Evolutionary conservation across 2,888 invertebrate species (phyloP).

Genomic region (Campaea margaritaria): DNA sequence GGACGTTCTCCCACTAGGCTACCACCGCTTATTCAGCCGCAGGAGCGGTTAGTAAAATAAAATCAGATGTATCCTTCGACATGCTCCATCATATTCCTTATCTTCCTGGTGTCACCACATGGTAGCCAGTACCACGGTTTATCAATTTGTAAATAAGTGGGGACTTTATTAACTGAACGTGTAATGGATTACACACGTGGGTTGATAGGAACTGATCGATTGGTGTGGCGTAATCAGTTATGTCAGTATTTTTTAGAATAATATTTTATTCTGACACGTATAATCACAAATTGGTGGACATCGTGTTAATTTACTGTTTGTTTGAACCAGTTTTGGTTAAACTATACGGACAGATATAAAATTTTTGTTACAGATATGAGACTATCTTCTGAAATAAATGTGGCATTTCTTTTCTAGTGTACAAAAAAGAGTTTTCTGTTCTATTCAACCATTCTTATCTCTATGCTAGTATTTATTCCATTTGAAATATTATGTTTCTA

Average conservation of each 20-base stretch:
- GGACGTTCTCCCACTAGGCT: no score
- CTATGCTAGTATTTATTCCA: no score
- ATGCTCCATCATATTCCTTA: slow-evolving; percentile 45
- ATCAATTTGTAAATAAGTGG: slow-evolving; percentile 74
- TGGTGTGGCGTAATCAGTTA: slow-evolving; percentile 36
- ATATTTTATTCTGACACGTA: background rate
- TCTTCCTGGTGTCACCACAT: slow-evolving; percentile 46
- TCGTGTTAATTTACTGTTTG: no score
- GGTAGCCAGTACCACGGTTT: slow-evolving; percentile 63
- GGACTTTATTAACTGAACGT: slow-evolving; percentile 71
- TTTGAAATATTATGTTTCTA: no score
- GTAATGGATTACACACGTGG: slow-evolving; percentile 70
- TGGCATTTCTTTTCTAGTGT: no score
- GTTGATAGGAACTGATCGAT: slow-evolving; percentile 64
- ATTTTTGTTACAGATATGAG: no score
- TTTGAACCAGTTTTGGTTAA: no score
- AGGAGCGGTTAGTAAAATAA: slow-evolving; percentile 23
- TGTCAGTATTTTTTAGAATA: slow-evolving; percentile 21
- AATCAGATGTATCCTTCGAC: slow-evolving; percentile 25
- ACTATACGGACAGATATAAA: no score
- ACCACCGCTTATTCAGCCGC: slow-evolving; percentile 1
- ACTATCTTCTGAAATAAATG: no score
- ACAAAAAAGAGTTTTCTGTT: no score
- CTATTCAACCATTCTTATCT: no score
- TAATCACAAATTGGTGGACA: no score